Base-by-base conservation (phyloP, 2,113 vertebrate genomes). In the Ranitomeya imitator region DNA sequence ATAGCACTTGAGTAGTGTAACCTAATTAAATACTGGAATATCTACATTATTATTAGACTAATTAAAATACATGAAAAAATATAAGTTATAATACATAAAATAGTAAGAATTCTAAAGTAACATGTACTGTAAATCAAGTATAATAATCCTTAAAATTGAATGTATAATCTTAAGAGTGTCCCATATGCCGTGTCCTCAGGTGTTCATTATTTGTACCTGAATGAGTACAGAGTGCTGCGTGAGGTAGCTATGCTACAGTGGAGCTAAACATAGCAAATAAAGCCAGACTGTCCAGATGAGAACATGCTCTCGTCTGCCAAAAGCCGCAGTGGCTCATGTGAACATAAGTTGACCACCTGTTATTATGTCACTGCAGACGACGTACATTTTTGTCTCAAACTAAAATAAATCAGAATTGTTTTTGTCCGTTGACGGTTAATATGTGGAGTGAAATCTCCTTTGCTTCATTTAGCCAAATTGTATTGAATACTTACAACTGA, bases 291-390 rank as follows among this genome's bases (percentile, higher is more conserved):
- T 69, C 60, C 77, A 23, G 51, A 79, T 86, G 60, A 80, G 76
- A 57, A 86, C 77, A 55, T 16, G 37, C 51, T 86, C 73, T 37
- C 57, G 51, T 69, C 77, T 87, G 86, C 86, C 60, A 87, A 87
- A 69, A 57, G 63, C 51, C 71, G 86, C 78, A 31, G 37, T 59
- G 51, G 52, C 69, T 60, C 86, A 87, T 80, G 51, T 80, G 86
- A 81, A 69, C 77, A 87, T 21, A 73, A 80, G 61, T 78, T 81
- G 78, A 71, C 86, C 86, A 87, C 86, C 78, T 87, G 86, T 81
- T 71, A 71, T 65, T 65, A 87, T 7, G 67, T 85, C 69, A 74
- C 83, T 52, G 13, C 51, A 69, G 61, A 69, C 59, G 71, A 31
- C n/a, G 18, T 80, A 59, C 23, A 60, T 59, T 80, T 52, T 79